Conservation (phyloP, 2,888 invertebrate genomes). For the Lasioglossum oenotherae region DNA sequence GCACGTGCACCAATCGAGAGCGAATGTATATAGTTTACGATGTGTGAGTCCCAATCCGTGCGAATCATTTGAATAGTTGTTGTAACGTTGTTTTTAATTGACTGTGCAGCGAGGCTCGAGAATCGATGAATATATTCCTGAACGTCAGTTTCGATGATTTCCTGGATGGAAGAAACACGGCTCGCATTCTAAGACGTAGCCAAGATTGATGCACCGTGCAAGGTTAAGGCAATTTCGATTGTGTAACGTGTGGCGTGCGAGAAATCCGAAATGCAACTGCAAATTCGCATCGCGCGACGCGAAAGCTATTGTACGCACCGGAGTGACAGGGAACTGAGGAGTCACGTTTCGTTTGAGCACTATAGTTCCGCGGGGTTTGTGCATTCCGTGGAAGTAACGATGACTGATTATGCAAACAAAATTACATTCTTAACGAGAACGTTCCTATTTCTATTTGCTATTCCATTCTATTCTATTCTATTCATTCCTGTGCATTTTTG, state of each 20-base stretch:
- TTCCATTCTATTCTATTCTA: not conserved
- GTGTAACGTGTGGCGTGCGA: constrained; percentile 36
- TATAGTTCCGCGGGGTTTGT: not conserved
- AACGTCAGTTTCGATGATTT: constrained; percentile 22
- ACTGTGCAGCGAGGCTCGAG: not conserved
- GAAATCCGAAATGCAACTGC: constrained; percentile 45
- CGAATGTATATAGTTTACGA: not conserved
- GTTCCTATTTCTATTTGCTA: not conserved
- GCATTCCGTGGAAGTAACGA: not conserved
- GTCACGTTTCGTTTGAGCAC: not conserved
- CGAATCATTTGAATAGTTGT: not conserved
- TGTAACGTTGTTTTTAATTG: not conserved
- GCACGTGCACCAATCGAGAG: not conserved
- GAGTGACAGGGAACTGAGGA: not conserved
- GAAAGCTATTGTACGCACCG: constrained; percentile 6
- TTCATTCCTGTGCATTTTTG: not conserved
- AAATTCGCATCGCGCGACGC: not conserved
- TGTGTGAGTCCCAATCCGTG: not conserved
- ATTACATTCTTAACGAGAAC: not conserved
- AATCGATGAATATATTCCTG: not conserved
- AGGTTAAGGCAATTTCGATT: constrained; percentile 57
- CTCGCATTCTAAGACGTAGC: constrained; percentile 38
- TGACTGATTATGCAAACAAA: not conserved
- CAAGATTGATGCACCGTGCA: constrained; percentile 51
- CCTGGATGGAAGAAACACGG: constrained; percentile 32